Base-by-base conservation (phyloP, 2,888 invertebrate genomes). In the Melinopterus prodromus region DNA sequence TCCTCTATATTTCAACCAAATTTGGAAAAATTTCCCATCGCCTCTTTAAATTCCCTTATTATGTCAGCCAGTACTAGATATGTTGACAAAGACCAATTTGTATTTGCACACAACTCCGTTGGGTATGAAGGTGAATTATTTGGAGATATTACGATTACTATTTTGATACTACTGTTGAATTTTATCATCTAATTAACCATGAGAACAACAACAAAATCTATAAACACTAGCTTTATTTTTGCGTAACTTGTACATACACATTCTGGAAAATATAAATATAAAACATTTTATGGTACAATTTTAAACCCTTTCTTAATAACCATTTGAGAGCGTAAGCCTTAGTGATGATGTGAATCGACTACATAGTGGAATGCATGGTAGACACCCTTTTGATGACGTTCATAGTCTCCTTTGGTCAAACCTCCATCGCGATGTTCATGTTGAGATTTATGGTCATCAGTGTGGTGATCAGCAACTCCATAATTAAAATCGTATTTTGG, bases 401-500 rank as follows among this genome's bases (percentile, higher is more conserved):
- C 79, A 16, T 79, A 79, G 69, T 77, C 69, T 69, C 79, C 79
- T 72, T 79, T 79, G 36, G 77, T 77, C 14, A 79, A 71, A 6
- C 72, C 72, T 16, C 79, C 79, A 71, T 79, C 79, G 36, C 79
- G 77, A 69, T 72, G 71, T 77, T 79, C 79, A 36, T 79, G 76
- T 38, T 79, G 79, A 16, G 53, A 69, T 70, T 79, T 79, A 38
- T 36, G 79, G 36, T 79, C 79, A 38, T 70, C 79, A 15, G 79
- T 79, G 36, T 79, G 79, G 38, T 69, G 71, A 69, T 79, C 79
- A 71, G 71, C 53, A 36, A 79, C 79, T 7, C 79, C 79, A 37
- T 79, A 79, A 16, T 79, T 77, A 53, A 79, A 79, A n/a, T 79
- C 71, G 69, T 79, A 79, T 26, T 77, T 76, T 70, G 79, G 79